Evolutionary conservation across 2,797 vertebrate genomes (phyloP).

Genomic region (Prunella strophiata): DNA sequence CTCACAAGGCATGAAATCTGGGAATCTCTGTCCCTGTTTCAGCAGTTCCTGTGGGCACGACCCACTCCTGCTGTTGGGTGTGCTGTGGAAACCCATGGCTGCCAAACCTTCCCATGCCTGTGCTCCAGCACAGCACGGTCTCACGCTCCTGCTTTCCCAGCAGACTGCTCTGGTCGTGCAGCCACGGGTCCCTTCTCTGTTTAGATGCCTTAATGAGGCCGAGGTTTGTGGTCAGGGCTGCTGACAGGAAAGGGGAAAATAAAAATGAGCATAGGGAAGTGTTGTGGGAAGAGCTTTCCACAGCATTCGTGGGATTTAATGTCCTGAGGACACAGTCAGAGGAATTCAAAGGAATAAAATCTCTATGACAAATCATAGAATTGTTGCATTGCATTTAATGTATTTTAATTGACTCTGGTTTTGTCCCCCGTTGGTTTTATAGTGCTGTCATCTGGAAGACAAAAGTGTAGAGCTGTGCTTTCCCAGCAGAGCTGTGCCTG

Average conservation of each 20-base stretch:
- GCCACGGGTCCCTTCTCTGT: neutral
- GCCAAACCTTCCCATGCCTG: neutral
- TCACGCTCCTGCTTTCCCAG: neutral
- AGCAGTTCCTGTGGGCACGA: neutral
- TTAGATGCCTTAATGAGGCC: neutral
- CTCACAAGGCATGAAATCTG: rapidly evolving
- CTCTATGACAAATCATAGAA: conserved; percentile 13
- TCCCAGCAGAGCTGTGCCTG: neutral
- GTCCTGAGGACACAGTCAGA: conserved; percentile 18
- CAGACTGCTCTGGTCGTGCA: neutral
- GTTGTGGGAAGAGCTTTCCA: conserved; percentile 6
- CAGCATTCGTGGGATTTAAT: neutral
- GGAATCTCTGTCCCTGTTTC: neutral
- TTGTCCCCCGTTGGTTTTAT: neutral
- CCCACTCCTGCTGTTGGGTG: neutral
- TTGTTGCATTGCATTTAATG: conserved; percentile 4
- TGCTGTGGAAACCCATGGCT: neutral
- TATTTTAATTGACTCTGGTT: conserved; percentile 48
- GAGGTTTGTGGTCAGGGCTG: conserved; percentile 26
- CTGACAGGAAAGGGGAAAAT: conserved; percentile 25
- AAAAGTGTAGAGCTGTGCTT: neutral
- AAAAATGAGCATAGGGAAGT: neutral
- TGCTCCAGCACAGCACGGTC: neutral
- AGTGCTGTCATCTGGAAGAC: conserved; percentile 37
- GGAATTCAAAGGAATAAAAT: conserved; percentile 3